These are phyloP conservation scores for Phrynocephalus versicolor DNA, from an alignment of 2,113 vertebrate species.

Conservation along the genomic window DNA sequence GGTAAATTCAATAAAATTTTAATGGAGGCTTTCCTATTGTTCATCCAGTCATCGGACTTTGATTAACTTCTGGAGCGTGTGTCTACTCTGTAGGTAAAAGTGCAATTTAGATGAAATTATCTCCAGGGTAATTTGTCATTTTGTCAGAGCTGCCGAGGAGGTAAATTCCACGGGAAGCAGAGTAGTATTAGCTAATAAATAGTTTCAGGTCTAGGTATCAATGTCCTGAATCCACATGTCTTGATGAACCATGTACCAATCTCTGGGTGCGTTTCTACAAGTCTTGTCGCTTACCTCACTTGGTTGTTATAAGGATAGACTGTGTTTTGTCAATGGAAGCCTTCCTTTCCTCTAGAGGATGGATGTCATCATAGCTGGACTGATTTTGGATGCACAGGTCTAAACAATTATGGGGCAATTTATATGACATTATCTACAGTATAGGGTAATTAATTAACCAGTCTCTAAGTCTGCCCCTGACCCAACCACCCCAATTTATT, in stretches of 20 bases:
- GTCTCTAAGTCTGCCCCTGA: too few relatives aligned
- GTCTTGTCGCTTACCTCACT: neutral
- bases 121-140: neutral
- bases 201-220: neutral
- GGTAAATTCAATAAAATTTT: slow-evolving; percentile 30
- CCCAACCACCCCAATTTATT: too few relatives aligned
- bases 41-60: slow-evolving; percentile 15
- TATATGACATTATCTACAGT: too few relatives aligned
- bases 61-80: neutral
- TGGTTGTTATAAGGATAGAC: neutral
- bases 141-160: neutral
- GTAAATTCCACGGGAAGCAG: neutral
- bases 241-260: neutral
- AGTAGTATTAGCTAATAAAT: neutral
- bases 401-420: too few relatives aligned
- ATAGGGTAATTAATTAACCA: too few relatives aligned
- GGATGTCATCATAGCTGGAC: neutral
- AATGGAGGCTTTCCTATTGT: slow-evolving; percentile 7
- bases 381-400: neutral
- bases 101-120: neutral
- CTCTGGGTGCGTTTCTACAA: neutral
- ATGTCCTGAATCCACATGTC: neutral
- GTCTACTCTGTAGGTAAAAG: neutral
- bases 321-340: neutral
- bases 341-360: neutral